Base-by-base conservation (phyloP, 2,888 invertebrate species). In the Hedychridium roseum region DNA sequence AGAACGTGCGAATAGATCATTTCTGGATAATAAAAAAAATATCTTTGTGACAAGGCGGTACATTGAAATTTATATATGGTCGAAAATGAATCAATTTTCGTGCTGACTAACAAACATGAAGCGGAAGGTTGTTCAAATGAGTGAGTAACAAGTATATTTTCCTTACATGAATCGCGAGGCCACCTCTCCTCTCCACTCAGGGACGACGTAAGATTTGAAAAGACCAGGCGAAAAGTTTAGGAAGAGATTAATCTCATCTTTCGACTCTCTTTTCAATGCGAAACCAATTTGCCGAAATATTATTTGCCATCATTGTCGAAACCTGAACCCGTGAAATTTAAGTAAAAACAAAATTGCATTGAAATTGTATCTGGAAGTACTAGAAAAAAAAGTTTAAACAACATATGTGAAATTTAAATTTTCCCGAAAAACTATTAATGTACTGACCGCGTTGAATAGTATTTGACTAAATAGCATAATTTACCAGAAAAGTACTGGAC, bases 101-200 rank as follows among this genome's bases (percentile, higher is more conserved):
- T 38, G 46, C 45, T 46, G 54, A 46, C 50, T 51, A 54, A 30
- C 47, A 52, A n/a, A 50, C 52, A 43, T 48, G 54, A 57, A 54
- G 57, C 59, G 56, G 54, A 60, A 60, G 51, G 56, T n/a, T 56
- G 60, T 60, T 56, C 58, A n/a, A n/a, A n/a, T n/a, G 47, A 58
- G 53, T 53, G 58, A 60, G 55, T 60, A 59, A 60, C 60, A 53
- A 55, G 46, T 48, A 56, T 58, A 56, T 60, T 50, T 43, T 58
- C 47, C 43, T 48, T 53, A 55, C 47, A 52, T 45, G 57, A 54
- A 56, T 60, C 55, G 53, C 58, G 47, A 50, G 52, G 45, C 55
- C 55, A 46, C 48, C 50, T 50, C 57, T 54, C 46, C 49, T 53
- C 50, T 26, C 12, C 18, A 30, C 23, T 35, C 55, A 59, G 57